A percentile compares a stretch with the other conserved stretches of the same genome.
phyloP scores from a whole-genome alignment of 53 echinoderm and acorn worm species.

The Echinarachnius parma region DNA sequence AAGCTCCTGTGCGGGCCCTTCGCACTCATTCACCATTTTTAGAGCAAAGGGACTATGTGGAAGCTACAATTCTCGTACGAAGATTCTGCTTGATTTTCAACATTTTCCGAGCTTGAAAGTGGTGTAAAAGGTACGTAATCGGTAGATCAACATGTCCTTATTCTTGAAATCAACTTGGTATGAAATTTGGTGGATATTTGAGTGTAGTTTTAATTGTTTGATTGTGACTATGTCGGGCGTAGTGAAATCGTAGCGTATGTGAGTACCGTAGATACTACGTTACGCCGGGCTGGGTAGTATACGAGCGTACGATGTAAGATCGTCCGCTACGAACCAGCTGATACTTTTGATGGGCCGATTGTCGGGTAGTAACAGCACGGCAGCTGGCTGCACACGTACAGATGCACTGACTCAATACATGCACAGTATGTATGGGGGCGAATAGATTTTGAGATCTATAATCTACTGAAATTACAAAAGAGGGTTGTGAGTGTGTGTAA shows the following conservation, averaged over 20 bases:
- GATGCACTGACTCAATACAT: no score
- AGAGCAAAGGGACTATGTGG: conserved; percentile 18
- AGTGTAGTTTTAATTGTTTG: conserved; percentile 9
- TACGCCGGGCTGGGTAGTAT: no score
- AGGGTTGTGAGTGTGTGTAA: no score
- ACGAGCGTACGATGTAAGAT: no score
- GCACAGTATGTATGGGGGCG: no score
- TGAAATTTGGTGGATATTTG: not conserved
- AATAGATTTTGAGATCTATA: no score
- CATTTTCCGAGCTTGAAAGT: conserved; percentile 3
- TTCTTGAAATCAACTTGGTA: not conserved
- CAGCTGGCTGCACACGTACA: no score
- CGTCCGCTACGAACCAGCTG: no score
- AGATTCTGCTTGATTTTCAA: conserved; percentile 18
- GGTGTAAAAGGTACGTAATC: not conserved
- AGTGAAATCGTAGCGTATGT: not conserved
- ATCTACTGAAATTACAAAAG: no score
- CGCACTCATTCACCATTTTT: conserved; percentile 98
- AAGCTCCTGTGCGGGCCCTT: conserved; percentile 30
- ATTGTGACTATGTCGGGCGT: conserved; percentile 16
- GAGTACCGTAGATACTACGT: no score
- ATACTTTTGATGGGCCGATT: no score
- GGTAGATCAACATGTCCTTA: not conserved
- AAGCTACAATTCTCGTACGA: conserved; percentile 10
- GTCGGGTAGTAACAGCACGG: no score